Evolutionary conservation across 2,888 invertebrate genomes (phyloP).

Genomic region (Lacanobia wlatinum): DNA sequence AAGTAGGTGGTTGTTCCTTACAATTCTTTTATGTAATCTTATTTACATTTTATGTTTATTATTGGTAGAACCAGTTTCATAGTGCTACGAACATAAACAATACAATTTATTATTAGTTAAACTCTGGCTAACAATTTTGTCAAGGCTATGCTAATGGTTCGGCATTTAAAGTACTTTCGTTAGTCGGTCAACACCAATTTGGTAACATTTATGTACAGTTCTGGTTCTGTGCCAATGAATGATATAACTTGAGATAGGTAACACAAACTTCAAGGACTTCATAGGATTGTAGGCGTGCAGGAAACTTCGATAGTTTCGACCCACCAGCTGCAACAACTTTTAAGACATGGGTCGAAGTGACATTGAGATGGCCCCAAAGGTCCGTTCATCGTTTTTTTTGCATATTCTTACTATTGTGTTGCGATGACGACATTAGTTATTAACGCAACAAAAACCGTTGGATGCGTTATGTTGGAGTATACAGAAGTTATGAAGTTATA

Average conservation of each 20-base stretch:
- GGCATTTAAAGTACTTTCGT: conserved; percentile 62
- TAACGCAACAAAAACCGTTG: conserved; percentile 48
- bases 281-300: conserved; percentile 11
- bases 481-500: conserved; percentile 37
- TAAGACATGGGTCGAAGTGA: conserved; percentile 13
- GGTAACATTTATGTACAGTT: conserved; percentile 59
- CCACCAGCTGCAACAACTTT: conserved; percentile 12
- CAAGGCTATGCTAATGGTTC: conserved; percentile 61
- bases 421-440: conserved; percentile 55
- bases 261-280: conserved; percentile 35
- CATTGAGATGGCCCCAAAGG: conserved; percentile 23
- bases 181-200: conserved; percentile 64
- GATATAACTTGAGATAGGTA: conserved; percentile 61
- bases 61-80: conserved; percentile 4
- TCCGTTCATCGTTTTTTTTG: conserved; percentile 39
- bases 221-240: conserved; percentile 56
- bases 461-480: conserved; percentile 24
- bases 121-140: conserved; percentile 41
- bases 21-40: conserved; percentile 25
- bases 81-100: conserved; percentile 37
- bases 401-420: conserved; percentile 46
- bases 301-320: conserved; percentile 9
- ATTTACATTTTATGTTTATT: conserved; percentile 16
- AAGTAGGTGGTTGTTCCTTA: conserved; percentile 11
- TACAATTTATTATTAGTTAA: conserved; percentile 36